Evolutionary conservation across 2,888 invertebrate species (phyloP).

Genomic region (Eupithecia centaureata): DNA sequence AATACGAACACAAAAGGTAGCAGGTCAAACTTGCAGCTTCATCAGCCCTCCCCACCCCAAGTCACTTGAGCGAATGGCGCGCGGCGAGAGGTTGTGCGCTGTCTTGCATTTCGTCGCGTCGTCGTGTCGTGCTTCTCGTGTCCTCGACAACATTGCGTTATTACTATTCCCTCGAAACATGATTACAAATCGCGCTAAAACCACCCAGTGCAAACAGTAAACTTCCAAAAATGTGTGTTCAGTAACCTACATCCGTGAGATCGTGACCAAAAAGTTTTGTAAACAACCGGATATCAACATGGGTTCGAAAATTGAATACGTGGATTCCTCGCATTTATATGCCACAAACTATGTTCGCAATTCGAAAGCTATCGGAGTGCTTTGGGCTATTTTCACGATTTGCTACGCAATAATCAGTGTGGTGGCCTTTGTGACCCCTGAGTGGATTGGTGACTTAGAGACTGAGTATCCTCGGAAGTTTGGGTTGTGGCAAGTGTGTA

Average conservation of each 20-base stretch:
- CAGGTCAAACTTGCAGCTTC: constrained; percentile 70
- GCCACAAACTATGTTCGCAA: constrained; percentile 95
- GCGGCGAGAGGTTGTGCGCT: constrained; percentile 72
- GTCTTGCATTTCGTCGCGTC: constrained; percentile 56
- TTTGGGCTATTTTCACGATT: constrained; percentile 99
- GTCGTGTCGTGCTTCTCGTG: constrained; percentile 73
- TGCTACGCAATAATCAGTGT: constrained; percentile 98
- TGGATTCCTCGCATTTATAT: constrained; percentile 95
- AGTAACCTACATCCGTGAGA: constrained; percentile 52
- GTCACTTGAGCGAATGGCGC: constrained; percentile 70
- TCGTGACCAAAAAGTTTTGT: constrained; percentile 51
- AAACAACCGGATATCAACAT: constrained; percentile 81
- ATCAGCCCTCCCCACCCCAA: constrained; percentile 72
- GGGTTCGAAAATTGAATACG: constrained; percentile 97
- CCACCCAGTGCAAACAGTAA: constrained; percentile 44
- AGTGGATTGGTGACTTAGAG: constrained; percentile 94
- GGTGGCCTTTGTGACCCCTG: constrained; percentile 97
- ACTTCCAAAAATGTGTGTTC: constrained; percentile 56
- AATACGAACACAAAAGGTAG: constrained; percentile 51
- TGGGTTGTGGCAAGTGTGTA: constrained; percentile 96
- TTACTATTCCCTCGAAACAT: constrained; percentile 62
- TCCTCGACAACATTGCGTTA: constrained; percentile 57
- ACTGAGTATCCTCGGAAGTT: constrained; percentile 95
- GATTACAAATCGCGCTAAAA: constrained; percentile 58
- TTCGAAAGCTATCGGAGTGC: constrained; percentile 97